A percentile compares a stretch with the other conserved stretches of the same genome.
phyloP scores from a whole-genome alignment of 1,140 invertebrate species.

The Chymomyza costata region DNA sequence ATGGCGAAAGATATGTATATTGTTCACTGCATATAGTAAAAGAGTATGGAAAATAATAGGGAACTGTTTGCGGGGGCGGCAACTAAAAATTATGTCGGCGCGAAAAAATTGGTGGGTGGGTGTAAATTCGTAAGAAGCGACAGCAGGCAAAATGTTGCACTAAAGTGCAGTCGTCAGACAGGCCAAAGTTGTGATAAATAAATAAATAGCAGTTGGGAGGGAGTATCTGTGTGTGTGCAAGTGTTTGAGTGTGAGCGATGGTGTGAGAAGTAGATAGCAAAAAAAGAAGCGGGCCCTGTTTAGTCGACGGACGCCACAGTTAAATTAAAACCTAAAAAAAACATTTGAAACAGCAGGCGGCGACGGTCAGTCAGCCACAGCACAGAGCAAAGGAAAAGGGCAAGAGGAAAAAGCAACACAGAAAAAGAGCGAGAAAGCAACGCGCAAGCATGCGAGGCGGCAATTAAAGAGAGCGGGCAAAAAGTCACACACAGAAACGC shows the following conservation, averaged over 20 bases:
- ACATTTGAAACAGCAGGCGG: constrained; percentile 60
- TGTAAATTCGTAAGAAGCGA: constrained; percentile 58
- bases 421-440: constrained; percentile 7
- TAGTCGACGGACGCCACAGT: constrained; percentile 51
- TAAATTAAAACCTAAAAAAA: constrained; percentile 53
- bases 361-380: constrained; percentile 57
- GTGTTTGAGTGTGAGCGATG: constrained; percentile 24
- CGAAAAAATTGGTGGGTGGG: constrained; percentile 64
- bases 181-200: constrained; percentile 32
- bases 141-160: not conserved
- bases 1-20: too few species aligned
- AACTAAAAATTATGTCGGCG: too few species aligned
- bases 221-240: constrained; percentile 27
- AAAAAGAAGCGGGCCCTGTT: constrained; percentile 23
- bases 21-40: too few species aligned
- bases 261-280: constrained; percentile 26
- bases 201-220: constrained; percentile 40
- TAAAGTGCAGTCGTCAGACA: constrained; percentile 37
- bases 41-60: too few species aligned
- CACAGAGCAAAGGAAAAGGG: not conserved
- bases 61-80: too few species aligned
- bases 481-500: constrained; percentile 3
- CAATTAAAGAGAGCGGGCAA: constrained; percentile 52
- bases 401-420: too few species aligned
- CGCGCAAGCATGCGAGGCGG: constrained; percentile 25